A percentile compares a stretch with the other conserved stretches of the same genome.
These are phyloP conservation scores for Pseudopipra pipra DNA, from an alignment of 2,113 vertebrate genomes.

Conservation along the genomic window DNA sequence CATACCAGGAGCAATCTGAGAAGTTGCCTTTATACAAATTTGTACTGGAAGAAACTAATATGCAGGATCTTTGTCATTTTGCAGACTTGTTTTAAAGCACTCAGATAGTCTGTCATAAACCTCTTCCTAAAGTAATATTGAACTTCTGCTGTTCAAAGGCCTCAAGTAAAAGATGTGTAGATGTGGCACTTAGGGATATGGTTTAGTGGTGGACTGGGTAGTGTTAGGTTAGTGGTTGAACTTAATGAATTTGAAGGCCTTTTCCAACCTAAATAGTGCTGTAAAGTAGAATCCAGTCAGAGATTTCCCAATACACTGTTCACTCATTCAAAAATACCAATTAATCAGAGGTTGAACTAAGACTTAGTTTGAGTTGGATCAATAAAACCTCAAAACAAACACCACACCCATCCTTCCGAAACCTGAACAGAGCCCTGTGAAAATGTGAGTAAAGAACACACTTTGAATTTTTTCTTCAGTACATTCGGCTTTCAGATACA, in stretches of 20 bases:
- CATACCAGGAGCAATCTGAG: not conserved
- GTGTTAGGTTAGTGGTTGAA: not conserved
- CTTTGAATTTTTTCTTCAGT: not conserved
- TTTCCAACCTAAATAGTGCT: not conserved
- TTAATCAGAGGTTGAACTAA: not conserved
- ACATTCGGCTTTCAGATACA: not conserved
- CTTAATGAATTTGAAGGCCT: not conserved
- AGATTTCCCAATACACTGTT: not conserved
- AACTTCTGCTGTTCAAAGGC: not conserved
- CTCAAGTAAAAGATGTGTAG: not conserved
- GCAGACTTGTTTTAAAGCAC: not conserved
- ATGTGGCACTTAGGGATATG: not conserved
- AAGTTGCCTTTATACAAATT: not conserved
- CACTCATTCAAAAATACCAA: not conserved
- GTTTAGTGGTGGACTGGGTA: not conserved
- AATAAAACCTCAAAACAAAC: not conserved
- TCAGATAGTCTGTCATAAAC: not conserved
- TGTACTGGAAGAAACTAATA: not conserved
- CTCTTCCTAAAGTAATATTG: not conserved
- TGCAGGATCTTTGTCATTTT: not conserved
- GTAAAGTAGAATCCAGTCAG: not conserved
- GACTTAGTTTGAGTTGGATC: not conserved
- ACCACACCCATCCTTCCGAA: not conserved
- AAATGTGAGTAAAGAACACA: not conserved
- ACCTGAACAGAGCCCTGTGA: not conserved